These are phyloP conservation scores for Oxystoma pomonae DNA, from an alignment of 2,888 invertebrate species.

Conservation along the genomic window DNA sequence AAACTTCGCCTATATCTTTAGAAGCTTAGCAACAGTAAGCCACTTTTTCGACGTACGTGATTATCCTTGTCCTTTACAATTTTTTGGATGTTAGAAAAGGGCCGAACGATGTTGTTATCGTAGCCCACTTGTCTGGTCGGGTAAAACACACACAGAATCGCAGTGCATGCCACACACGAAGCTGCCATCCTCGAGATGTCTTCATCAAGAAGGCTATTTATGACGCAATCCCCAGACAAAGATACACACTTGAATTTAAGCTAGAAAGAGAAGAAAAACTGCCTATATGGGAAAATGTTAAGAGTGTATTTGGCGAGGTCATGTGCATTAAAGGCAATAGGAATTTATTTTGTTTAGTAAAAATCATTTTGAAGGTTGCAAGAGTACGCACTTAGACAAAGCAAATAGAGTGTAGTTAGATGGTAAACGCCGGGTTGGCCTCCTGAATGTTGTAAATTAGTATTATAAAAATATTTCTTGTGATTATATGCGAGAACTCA, in stretches of 20 bases:
- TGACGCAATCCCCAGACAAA: slow-evolving; percentile 41
- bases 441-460: slow-evolving; percentile 21
- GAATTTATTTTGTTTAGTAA: no score
- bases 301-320: background rate
- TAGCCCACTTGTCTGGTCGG: background rate
- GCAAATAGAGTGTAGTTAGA: no score
- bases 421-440: background rate
- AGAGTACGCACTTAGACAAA: no score
- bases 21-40: no score
- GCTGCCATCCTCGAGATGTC: slow-evolving; percentile 47
- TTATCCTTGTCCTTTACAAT: background rate
- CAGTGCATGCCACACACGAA: slow-evolving; percentile 46
- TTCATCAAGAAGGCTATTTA: slow-evolving; percentile 47
- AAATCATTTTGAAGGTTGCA: no score
- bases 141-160: background rate
- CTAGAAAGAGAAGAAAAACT: slow-evolving; percentile 4
- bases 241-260: slow-evolving; percentile 18
- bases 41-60: background rate
- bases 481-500: slow-evolving; percentile 14
- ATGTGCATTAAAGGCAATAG: background rate
- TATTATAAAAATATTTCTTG: slow-evolving; percentile 17
- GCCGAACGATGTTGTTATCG: background rate
- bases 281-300: slow-evolving; percentile 15
- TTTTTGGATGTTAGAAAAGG: background rate
- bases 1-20: background rate